Percentiles rank a stretch among this genome's conserved stretches.
phyloP scores from a whole-genome alignment of 2,113 vertebrate genomes.

The Formicarius rufipectus region DNA sequence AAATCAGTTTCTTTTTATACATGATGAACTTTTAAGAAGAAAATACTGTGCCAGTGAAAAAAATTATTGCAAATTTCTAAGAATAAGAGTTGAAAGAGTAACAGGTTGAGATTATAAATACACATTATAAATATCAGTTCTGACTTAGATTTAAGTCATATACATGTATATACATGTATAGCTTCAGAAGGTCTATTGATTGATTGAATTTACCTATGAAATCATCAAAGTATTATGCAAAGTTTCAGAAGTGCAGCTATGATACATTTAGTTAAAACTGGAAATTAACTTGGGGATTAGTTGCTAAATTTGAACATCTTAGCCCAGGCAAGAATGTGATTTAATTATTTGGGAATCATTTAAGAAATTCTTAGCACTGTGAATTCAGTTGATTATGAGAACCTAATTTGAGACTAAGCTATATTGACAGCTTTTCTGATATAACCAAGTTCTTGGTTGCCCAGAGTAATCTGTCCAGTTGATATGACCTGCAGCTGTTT shows the following conservation, averaged over 20 bases:
- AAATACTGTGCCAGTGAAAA: neutral
- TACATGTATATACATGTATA: neutral
- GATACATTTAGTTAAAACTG: neutral
- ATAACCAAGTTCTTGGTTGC: neutral
- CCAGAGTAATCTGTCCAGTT: neutral
- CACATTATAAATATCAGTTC: neutral
- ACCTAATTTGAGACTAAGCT: neutral
- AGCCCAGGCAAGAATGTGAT: neutral
- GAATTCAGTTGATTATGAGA: neutral
- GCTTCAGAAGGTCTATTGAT: neutral
- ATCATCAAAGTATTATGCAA: neutral
- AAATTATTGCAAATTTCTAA: neutral
- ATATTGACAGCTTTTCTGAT: neutral
- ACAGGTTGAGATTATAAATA: neutral
- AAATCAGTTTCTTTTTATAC: neutral
- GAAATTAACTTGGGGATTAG: conserved; percentile 34
- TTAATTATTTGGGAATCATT: conserved; percentile 21
- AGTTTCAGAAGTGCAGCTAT: neutral
- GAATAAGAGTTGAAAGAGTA: neutral
- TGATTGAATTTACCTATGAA: conserved; percentile 4
- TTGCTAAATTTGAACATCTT: conserved; percentile 25
- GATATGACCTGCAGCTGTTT: neutral
- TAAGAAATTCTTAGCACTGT: neutral
- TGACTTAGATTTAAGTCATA: neutral
- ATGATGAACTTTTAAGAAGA: neutral